Conservation (phyloP, 2,113 vertebrate species). For the Alaudala cheleensis region DNA sequence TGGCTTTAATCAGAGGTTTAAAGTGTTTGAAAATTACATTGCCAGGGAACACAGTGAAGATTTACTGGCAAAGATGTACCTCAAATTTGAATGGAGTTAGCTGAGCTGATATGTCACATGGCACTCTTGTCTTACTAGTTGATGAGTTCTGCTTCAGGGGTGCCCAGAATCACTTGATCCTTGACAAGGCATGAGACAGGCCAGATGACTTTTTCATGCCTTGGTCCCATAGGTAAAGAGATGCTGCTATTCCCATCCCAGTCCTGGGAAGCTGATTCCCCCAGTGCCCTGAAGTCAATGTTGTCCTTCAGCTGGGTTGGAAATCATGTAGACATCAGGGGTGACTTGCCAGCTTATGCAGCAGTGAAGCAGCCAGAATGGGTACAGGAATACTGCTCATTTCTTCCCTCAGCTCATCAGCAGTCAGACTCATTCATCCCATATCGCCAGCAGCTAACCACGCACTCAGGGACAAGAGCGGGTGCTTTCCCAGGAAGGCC, state of each 20-base stretch:
- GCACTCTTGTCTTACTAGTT: not conserved
- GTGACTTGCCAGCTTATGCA: not conserved
- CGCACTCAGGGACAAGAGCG: not conserved
- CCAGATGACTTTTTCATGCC: not conserved
- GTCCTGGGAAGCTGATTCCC: not conserved
- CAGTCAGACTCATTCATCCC: not conserved
- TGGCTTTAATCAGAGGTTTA: not conserved
- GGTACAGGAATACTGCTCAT: not conserved
- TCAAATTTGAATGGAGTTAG: not conserved
- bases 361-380: not conserved
- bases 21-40: not conserved
- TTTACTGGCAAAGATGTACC: not conserved
- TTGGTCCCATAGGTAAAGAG: rapidly evolving
- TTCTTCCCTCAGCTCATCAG: not conserved
- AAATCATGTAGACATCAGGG: rapidly evolving
- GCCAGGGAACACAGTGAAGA: not conserved
- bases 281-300: not conserved
- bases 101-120: not conserved
- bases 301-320: not conserved
- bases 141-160: not conserved
- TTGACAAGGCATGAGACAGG: not conserved
- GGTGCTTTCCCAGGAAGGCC: slow-evolving; percentile 53
- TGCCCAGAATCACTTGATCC: not conserved
- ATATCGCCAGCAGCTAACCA: not conserved
- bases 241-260: not conserved